Conservation (phyloP, 2,888 invertebrate species). For the Troides helena region DNA sequence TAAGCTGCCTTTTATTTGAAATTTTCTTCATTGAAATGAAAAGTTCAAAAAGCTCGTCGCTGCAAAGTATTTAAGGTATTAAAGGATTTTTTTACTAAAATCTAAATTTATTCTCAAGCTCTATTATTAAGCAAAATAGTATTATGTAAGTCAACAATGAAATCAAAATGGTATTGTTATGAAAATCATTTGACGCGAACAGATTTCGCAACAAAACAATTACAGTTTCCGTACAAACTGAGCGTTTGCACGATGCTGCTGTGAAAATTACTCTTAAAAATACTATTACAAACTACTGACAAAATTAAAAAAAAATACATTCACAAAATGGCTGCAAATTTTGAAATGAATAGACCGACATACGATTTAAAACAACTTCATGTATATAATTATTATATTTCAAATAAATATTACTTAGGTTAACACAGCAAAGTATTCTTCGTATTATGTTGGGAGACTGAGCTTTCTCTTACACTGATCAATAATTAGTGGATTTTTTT, state of each 20-base stretch:
- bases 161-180: slow-evolving; percentile 15
- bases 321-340: slow-evolving; percentile 1
- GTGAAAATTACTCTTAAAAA: slow-evolving; percentile 26
- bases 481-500: too few species aligned
- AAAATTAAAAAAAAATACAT: slow-evolving; percentile 13
- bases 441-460: too few species aligned
- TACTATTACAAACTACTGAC: slow-evolving; percentile 13
- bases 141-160: neutral
- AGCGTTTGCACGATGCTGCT: slow-evolving; percentile 20
- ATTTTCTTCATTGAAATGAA: too few species aligned
- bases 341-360: neutral
- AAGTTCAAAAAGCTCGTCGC: too few species aligned
- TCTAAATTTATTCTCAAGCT: too few species aligned
- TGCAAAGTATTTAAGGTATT: too few species aligned
- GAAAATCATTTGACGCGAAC: slow-evolving; percentile 11
- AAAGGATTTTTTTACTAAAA: too few species aligned
- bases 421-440: too few species aligned
- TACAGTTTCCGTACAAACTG: slow-evolving; percentile 17
- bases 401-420: neutral
- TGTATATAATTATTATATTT: neutral
- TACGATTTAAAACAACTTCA: neutral
- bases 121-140: too few species aligned
- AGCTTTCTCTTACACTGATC: too few species aligned
- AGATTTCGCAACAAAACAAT: slow-evolving; percentile 22
- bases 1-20: too few species aligned